Percentiles rank a stretch among this genome's conserved stretches.
Evolutionary conservation across 1,140 invertebrate genomes (phyloP).

Genomic region (Drosophila nannoptera): DNA sequence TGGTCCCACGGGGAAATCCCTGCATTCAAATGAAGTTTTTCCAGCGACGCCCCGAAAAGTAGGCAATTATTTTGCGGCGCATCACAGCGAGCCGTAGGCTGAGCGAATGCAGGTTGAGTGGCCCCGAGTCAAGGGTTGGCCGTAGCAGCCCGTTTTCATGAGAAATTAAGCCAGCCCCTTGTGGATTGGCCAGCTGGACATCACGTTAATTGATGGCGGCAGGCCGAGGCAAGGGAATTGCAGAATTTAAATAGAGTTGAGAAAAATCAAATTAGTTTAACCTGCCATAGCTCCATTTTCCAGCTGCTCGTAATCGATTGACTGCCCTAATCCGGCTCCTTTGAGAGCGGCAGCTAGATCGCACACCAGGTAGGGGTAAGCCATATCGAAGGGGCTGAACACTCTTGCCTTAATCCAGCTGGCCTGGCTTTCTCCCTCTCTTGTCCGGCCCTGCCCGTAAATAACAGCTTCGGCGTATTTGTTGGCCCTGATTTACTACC

Average conservation of each 20-base stretch:
- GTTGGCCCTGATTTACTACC: conserved; percentile 53
- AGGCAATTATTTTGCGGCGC: conserved; percentile 70
- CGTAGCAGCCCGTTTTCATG: background rate
- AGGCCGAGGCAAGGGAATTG: background rate
- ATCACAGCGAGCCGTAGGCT: conserved; percentile 12
- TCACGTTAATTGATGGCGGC: conserved; percentile 34
- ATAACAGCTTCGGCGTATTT: conserved; percentile 54
- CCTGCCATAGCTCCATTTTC: background rate
- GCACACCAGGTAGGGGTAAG: too few relatives aligned
- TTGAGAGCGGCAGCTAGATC: too few relatives aligned
- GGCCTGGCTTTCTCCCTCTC: too few relatives aligned
- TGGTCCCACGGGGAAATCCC: conserved; percentile 34
- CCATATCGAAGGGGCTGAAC: too few relatives aligned
- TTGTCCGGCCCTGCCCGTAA: background rate
- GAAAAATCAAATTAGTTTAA: too few relatives aligned
- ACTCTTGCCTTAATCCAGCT: too few relatives aligned
- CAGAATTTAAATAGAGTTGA: too few relatives aligned
- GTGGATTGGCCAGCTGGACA: background rate
- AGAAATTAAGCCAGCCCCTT: background rate
- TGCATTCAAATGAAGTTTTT: conserved; percentile 57
- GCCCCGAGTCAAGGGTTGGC: conserved; percentile 1
- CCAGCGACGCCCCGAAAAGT: conserved; percentile 52
- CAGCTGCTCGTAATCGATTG: too few relatives aligned
- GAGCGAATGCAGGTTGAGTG: conserved; percentile 12
- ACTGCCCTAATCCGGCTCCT: too few relatives aligned